phyloP scores from a whole-genome alignment of 1,140 invertebrate species.

The Macrosteles quadrilineatus region DNA sequence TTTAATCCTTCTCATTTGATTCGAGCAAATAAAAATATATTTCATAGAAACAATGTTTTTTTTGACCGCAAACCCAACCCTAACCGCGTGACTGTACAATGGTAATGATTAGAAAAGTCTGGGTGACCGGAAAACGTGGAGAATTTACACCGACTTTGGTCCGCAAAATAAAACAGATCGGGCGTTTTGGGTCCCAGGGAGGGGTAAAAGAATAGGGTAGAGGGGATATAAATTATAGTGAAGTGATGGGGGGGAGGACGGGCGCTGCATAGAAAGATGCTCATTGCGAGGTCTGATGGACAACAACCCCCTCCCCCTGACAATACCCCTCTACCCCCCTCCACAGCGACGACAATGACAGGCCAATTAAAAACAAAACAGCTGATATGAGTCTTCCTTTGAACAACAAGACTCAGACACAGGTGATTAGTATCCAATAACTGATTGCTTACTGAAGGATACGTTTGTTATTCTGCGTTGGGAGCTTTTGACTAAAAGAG shows the following conservation, averaged over 20 bases:
- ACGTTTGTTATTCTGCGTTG: no score
- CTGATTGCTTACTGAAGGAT: no score
- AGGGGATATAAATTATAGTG: conserved; percentile 32
- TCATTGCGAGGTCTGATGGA: conserved; percentile 5
- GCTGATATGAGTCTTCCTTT: not conserved
- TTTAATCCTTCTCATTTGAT: no score
- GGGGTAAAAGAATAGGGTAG: conserved; percentile 11
- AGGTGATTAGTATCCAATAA: not conserved
- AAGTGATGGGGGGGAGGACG: not conserved
- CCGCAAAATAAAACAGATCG: conserved; percentile 24
- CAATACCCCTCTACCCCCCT: not conserved
- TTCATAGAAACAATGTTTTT: no score
- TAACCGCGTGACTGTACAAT: no score
- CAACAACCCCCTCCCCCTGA: not conserved
- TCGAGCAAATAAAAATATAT: no score
- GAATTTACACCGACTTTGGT: conserved; percentile 26
- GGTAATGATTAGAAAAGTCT: conserved; percentile 3
- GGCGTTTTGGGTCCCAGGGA: conserved; percentile 27
- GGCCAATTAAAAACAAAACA: conserved; percentile 24
- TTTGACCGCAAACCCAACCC: no score
- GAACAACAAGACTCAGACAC: not conserved
- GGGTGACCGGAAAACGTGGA: not conserved
- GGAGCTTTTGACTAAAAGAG: no score
- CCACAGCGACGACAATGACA: conserved; percentile 4
- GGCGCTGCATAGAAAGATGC: not conserved